Percentiles rank a stretch among this genome's conserved stretches.
These are phyloP conservation scores for Neotoma lepida DNA, from an alignment of 2,113 vertebrate species.

Conservation along the genomic window DNA sequence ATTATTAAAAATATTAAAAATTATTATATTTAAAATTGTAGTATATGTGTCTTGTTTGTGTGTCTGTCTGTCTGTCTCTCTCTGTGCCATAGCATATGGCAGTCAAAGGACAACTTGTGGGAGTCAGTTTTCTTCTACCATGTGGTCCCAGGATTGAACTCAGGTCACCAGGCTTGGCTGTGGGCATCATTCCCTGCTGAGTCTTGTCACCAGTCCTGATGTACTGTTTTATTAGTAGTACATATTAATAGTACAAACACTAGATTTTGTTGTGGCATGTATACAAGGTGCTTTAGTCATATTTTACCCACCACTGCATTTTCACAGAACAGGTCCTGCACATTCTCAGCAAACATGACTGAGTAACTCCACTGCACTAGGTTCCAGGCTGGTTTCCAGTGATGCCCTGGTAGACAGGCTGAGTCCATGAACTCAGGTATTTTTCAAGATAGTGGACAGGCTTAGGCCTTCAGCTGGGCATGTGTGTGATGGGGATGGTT, in stretches of 20 bases:
- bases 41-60: too few relatives aligned
- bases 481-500: not conserved
- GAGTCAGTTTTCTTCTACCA: not conserved
- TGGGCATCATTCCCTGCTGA: not conserved
- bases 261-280: not conserved
- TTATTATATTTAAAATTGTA: not conserved
- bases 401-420: not conserved
- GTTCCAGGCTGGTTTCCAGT: not conserved
- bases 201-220: not conserved
- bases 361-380: accelerated
- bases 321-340: not conserved
- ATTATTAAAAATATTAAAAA: not conserved
- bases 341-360: not conserved
- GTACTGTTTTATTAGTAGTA: not conserved
- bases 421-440: not conserved
- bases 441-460: not conserved
- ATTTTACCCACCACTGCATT: not conserved
- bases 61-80: accelerated
- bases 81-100: too few relatives aligned
- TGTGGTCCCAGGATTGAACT: not conserved
- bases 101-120: not conserved
- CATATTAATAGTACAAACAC: not conserved
- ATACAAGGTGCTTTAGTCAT: not conserved
- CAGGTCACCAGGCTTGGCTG: too few relatives aligned
- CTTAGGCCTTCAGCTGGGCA: not conserved